Percentiles rank a stretch among this genome's conserved stretches.
These are phyloP conservation scores for Recurvirostra avosetta DNA, from an alignment of 2,113 vertebrate genomes.

Conservation along the genomic window DNA sequence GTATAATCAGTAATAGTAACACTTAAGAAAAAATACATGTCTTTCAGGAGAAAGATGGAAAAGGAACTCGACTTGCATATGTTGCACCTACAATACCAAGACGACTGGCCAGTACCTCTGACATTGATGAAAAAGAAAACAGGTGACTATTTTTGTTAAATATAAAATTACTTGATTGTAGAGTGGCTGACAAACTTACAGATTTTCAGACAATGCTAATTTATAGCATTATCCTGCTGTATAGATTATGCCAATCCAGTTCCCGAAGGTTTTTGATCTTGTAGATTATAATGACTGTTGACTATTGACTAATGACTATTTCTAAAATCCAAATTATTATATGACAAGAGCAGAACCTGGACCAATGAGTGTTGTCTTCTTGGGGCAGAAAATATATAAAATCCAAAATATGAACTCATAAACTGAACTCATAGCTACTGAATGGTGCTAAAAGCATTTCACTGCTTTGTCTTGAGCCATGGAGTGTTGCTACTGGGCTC, in stretches of 20 bases:
- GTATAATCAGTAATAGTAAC: neutral
- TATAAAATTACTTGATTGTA: neutral
- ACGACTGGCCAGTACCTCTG: constrained; percentile 91
- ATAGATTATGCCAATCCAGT: neutral
- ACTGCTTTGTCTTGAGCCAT: neutral
- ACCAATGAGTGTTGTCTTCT: neutral
- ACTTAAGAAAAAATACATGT: neutral
- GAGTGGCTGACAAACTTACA: neutral
- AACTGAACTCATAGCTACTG: neutral
- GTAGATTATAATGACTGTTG: neutral
- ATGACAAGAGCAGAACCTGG: neutral
- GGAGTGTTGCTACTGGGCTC: neutral
- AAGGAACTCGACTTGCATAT: constrained; percentile 89
- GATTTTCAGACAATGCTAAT: neutral
- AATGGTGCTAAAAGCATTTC: neutral
- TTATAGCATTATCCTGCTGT: neutral
- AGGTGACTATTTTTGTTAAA: constrained; percentile 72
- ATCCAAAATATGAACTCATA: neutral
- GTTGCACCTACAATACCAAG: constrained; percentile 94
- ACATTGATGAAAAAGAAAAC: constrained; percentile 98
- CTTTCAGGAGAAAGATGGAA: constrained; percentile 89
- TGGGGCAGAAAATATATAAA: neutral
- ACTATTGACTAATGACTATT: neutral
- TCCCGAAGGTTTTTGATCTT: neutral
- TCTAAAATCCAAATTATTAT: neutral